Evolutionary conservation across 1,140 invertebrate species (phyloP).

Genomic region (Trissolcus basalis): DNA sequence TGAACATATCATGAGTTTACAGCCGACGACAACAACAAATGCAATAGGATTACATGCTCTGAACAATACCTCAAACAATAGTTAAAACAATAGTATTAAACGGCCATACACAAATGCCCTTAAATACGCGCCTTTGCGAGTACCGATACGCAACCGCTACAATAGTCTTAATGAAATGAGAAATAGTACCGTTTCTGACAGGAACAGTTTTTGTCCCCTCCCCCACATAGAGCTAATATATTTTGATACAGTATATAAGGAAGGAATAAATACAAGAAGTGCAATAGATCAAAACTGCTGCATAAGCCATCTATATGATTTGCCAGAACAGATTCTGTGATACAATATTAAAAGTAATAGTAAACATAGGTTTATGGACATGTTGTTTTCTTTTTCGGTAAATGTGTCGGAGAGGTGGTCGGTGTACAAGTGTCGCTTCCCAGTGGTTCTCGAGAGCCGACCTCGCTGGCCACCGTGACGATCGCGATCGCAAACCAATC

Average conservation of each 20-base stretch:
- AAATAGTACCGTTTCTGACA: slow-evolving; percentile 11
- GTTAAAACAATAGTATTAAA: too few species aligned
- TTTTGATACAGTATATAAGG: slow-evolving; percentile 49
- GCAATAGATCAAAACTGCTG: slow-evolving; percentile 56
- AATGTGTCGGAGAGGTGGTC: slow-evolving; percentile 7
- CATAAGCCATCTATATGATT: slow-evolving; percentile 40
- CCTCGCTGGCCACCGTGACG: slow-evolving; percentile 47
- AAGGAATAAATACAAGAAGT: slow-evolving; percentile 33
- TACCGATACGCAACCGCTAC: slow-evolving; percentile 1
- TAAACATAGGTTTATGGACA: not conserved
- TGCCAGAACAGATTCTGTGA: slow-evolving; percentile 49
- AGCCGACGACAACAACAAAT: not conserved
- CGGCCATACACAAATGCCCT: not conserved
- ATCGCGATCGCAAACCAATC: slow-evolving; percentile 62
- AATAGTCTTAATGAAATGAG: slow-evolving; percentile 11
- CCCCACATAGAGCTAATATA: slow-evolving; percentile 42
- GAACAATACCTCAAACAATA: too few species aligned
- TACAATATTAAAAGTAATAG: slow-evolving; percentile 35
- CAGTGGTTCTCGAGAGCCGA: slow-evolving; percentile 12
- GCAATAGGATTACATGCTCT: not conserved
- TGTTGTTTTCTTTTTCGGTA: not conserved
- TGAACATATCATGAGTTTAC: slow-evolving; percentile 42
- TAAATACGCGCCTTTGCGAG: not conserved
- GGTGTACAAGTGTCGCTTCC: slow-evolving; percentile 48
- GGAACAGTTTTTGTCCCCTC: not conserved